phyloP scores from a whole-genome alignment of 1,140 invertebrate species.

The Drosophila saltans region DNA sequence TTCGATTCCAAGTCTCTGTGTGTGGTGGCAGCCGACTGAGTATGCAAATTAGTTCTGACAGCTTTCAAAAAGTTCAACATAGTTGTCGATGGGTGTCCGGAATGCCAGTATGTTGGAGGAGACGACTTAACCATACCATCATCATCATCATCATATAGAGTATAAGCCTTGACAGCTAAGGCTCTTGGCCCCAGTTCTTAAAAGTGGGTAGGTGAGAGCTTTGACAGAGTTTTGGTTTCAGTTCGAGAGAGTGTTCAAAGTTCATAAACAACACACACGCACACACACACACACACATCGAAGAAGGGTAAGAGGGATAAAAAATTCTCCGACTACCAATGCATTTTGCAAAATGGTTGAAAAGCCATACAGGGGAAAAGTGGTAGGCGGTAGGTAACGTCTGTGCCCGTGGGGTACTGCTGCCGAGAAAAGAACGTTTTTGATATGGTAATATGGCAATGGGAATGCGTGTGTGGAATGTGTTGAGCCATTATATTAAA shows the following conservation, averaged over 20 bases:
- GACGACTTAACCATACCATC: too few relatives aligned
- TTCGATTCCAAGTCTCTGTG: constrained; percentile 9
- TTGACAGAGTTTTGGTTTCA: constrained; percentile 3
- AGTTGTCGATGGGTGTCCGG: constrained; percentile 62
- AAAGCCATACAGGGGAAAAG: too few relatives aligned
- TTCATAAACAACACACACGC: constrained; percentile 52
- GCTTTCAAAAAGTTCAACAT: constrained; percentile 76
- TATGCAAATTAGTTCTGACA: constrained; percentile 82
- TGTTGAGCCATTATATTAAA: constrained; percentile 68
- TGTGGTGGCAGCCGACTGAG: constrained; percentile 1
- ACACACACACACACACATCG: background rate
- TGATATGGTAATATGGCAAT: constrained; percentile 80
- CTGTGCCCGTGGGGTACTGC: constrained; percentile 50
- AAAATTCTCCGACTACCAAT: background rate
- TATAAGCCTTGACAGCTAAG: constrained; percentile 36
- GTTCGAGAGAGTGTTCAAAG: constrained; percentile 54
- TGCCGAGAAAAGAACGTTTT: constrained; percentile 43
- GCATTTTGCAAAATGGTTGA: constrained; percentile 24
- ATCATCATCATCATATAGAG: constrained; percentile 2
- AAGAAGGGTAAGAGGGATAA: background rate
- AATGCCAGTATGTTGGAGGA: constrained; percentile 2
- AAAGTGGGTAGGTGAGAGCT: constrained; percentile 15
- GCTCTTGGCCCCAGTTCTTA: background rate
- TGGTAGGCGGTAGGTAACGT: constrained; percentile 12
- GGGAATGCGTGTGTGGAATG: constrained; percentile 75